Evolutionary conservation across 2,797 vertebrate species (phyloP), one percentile per base, ranked within the genome.

Genomic region (Pampus argenteus): DNA sequence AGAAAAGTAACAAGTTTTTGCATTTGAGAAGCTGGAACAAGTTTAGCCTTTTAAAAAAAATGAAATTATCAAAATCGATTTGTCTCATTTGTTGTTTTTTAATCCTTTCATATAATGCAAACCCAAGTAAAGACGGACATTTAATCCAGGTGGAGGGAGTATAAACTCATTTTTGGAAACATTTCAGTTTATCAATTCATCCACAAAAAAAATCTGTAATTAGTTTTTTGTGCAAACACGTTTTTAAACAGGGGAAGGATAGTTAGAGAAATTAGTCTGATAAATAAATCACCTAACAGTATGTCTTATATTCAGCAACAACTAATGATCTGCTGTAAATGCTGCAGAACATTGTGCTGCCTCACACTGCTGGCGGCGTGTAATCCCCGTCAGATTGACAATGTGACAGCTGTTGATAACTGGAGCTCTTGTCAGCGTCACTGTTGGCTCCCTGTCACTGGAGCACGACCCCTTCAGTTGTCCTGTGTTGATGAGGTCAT

Each of bases 401-500:
- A 45, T 71, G 69, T 74, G 68, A 71, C 86, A 89, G 84, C 88
- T 90, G 85, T 14, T 6, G 63, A 70, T 84, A 47, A 61, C 59
- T 26, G 70, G 62, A 70, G 76, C 67, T 65, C 68, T 45, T 6
- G 29, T 67, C 72, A 15, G 72, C 3, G 83, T 83, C 81, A 65
- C 79, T 81, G 67, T 74, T 48, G 65, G 48, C 47, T 49, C 34
- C 59, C 54, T 10, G 42, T 73, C 73, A 59, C 84, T 80, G 69
- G 48, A 81, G 67, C 75, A 49, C 44, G 68, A 74, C 77, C 81
- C 63, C 59, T 22, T 86, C 78, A 65, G 28, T 73, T 59, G 84
- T 85, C 84, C 74, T 26, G 13, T 40, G 71, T 67, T 84, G 81
- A 90, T 92, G 90, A 94, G 90, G 92, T 94, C 92, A 92, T 82